phyloP scores from a whole-genome alignment of 2,888 invertebrate species.

The Pyralis farinalis region DNA sequence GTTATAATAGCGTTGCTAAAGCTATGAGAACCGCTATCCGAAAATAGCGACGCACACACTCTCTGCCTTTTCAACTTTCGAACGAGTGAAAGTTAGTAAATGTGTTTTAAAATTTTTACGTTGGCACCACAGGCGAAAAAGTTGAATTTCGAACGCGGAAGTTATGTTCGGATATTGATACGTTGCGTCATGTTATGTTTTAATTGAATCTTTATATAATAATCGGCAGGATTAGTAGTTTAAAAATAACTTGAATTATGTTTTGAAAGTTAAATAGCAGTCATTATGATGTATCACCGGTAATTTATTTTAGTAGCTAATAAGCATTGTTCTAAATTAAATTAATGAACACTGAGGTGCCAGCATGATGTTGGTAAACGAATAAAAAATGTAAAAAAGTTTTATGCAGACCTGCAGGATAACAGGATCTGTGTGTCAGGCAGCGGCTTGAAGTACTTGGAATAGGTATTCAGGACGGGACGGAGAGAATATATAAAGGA shows the following conservation, averaged over 20 bases:
- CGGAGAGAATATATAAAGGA: too few relatives aligned
- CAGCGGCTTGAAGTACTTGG: too few relatives aligned
- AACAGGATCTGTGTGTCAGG: too few relatives aligned
- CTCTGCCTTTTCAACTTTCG: constrained; percentile 32
- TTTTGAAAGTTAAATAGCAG: background rate
- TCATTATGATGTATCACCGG: too few relatives aligned
- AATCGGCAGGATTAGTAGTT: constrained; percentile 11
- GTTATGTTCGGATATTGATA: constrained; percentile 37
- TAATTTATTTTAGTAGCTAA: too few relatives aligned
- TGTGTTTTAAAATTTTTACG: constrained; percentile 11
- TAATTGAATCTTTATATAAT: constrained; percentile 1
- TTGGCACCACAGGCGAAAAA: constrained; percentile 18
- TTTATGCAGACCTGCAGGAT: too few relatives aligned
- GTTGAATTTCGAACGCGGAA: constrained; percentile 43
- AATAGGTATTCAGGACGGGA: too few relatives aligned
- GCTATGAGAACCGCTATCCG: constrained; percentile 20
- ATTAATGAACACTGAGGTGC: too few relatives aligned
- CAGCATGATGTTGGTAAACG: too few relatives aligned
- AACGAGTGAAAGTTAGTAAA: constrained; percentile 31
- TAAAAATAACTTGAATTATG: background rate
- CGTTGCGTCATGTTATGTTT: constrained; percentile 27
- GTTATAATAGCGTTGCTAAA: constrained; percentile 11
- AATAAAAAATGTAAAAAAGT: too few relatives aligned
- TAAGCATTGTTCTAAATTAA: too few relatives aligned
- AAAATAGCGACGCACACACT: constrained; percentile 29